Base-by-base conservation (phyloP, 2,797 vertebrate species). In the Thamnophis elegans region DNA sequence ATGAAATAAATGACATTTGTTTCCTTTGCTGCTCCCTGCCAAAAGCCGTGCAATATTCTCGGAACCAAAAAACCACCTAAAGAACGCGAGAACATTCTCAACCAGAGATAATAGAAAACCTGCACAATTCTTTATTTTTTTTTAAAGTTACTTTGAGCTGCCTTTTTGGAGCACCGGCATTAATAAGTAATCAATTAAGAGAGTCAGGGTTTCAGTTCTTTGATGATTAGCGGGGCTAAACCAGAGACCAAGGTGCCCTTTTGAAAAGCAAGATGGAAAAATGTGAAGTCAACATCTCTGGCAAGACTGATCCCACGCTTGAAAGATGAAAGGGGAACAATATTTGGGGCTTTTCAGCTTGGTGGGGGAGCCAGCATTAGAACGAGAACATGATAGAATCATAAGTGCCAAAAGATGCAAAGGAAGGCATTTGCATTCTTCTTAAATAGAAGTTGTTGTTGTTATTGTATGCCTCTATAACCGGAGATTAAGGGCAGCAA, bases 101-200 rank as follows among this genome's bases (percentile, higher is more conserved):
- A 2, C 20, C 51, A 20, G 32, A 28, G 18, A 32, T 47, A 20
- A 20, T 42, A 32, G 53, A 28, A 82, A 14, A 26, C 47, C 32
- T 82, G 55, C 68, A 32, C 18, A 7, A 32, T n/a, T 65, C 47
- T n/a, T n/a, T n/a, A n/a, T n/a, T n/a, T 47, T n/a, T n/a, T 65
- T 16, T 16, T n/a, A 26, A 58, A 59, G 5, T 8, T 85, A 59
- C 32, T 32, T 59, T 82, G 16, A 51, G 55, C 65, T 78, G 87
- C 26, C 28, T 73, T 42, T 90, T 58, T 68, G 32, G 36, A 92
- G 58, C 62, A 60, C 58, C 36, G 54, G 55, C 36, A 55, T 87
- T 90, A 93, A 90, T 93, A 53, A 78, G 92, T 90, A 53, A 93
- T 87, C 32, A 53, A 87, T 87, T 25, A 60, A 93, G 25, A 16